These are phyloP conservation scores for Tribolium madens DNA, from an alignment of 1,140 invertebrate genomes.

Conservation along the genomic window DNA sequence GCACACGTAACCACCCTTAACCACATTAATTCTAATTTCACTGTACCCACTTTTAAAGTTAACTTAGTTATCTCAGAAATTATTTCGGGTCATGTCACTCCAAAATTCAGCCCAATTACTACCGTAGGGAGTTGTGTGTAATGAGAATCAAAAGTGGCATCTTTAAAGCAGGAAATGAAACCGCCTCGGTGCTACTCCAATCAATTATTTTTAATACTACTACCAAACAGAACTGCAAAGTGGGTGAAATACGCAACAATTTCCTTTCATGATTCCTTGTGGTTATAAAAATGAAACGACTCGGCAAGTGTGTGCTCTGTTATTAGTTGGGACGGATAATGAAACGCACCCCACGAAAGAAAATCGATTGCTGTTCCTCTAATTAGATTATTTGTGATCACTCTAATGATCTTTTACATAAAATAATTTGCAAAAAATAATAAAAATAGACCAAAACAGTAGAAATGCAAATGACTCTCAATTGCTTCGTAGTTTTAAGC, in stretches of 20 bases:
- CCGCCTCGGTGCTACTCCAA: neutral
- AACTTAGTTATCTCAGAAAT: slow-evolving; percentile 30
- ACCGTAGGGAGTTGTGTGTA: slow-evolving; percentile 16
- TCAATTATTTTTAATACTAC: slow-evolving; percentile 2
- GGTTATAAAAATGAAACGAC: slow-evolving; percentile 18
- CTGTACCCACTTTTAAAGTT: slow-evolving; percentile 27
- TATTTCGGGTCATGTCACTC: slow-evolving; percentile 37
- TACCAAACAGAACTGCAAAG: neutral
- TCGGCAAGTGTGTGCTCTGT: slow-evolving; percentile 19
- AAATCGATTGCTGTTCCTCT: neutral
- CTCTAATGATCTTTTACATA: too few relatives aligned
- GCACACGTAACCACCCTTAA: slow-evolving; percentile 24
- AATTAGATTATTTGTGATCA: neutral
- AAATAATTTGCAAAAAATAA: neutral
- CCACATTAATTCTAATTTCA: slow-evolving; percentile 27
- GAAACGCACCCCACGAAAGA: neutral
- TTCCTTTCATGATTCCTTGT: slow-evolving; percentile 6
- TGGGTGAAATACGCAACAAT: neutral
- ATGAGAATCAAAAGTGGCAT: slow-evolving; percentile 7
- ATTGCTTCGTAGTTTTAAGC: too few relatives aligned
- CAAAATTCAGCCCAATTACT: slow-evolving; percentile 26
- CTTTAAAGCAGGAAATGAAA: neutral
- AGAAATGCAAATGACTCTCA: too few relatives aligned
- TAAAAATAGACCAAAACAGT: too few relatives aligned
- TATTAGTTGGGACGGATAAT: slow-evolving; percentile 4